Conservation (phyloP, 2,113 vertebrate genomes). For the Pholis gunnellus region DNA sequence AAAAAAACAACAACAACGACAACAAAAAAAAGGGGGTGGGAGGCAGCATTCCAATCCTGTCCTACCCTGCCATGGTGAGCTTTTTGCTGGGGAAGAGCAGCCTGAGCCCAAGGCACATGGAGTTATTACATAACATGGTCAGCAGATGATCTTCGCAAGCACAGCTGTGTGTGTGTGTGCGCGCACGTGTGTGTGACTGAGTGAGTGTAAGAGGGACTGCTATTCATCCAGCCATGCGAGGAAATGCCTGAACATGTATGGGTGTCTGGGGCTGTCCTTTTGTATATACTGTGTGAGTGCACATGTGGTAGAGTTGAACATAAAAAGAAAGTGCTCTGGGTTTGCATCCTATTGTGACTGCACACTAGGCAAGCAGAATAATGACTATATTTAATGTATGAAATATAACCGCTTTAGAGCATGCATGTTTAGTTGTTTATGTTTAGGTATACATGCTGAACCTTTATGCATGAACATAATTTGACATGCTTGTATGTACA, state of each 20-base stretch:
- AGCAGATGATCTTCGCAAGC: constrained; percentile 78
- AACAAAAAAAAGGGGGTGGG: background rate
- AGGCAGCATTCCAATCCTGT: constrained; percentile 3
- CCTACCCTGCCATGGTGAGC: constrained; percentile 50
- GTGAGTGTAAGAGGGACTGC: constrained; percentile 37
- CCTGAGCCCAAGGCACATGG: constrained; percentile 72
- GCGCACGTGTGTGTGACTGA: constrained; percentile 32
- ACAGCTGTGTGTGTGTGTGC: constrained; percentile 52
- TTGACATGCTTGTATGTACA: background rate
- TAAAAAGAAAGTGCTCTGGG: constrained; percentile 18
- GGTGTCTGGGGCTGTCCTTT: constrained; percentile 32
- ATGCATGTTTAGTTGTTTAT: constrained; percentile 5
- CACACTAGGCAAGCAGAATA: background rate
- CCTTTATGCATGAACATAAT: background rate
- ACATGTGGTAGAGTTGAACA: constrained; percentile 14
- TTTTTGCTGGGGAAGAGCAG: constrained; percentile 67
- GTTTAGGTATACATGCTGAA: background rate
- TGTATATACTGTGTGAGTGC: constrained; percentile 19
- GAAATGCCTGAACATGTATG: constrained; percentile 50
- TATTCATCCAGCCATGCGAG: constrained; percentile 63
- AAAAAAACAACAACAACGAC: background rate
- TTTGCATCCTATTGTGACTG: constrained; percentile 14
- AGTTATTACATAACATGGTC: constrained; percentile 75
- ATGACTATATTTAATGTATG: constrained; percentile 4
- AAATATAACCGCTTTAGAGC: constrained; percentile 15